These are phyloP conservation scores for Melanotaenia boesemani DNA, from an alignment of 2,797 vertebrate genomes.

Conservation along the genomic window DNA sequence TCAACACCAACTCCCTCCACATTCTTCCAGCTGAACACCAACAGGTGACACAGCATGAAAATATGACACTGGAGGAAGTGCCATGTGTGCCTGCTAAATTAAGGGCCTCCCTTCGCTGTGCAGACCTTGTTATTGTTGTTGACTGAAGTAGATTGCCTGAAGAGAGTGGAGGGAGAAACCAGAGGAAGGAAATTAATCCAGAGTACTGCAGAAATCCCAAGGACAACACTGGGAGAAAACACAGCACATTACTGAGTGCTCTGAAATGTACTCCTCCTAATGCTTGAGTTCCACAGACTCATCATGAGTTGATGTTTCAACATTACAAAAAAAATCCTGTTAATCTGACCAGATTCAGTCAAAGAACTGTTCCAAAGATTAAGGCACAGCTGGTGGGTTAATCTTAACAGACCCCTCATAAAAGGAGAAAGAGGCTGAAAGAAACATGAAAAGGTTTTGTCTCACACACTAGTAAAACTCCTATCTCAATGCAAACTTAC, in stretches of 20 bases:
- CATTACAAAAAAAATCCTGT: neutral
- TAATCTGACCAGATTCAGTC: neutral
- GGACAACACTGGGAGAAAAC: constrained; percentile 44
- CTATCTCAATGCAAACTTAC: neutral
- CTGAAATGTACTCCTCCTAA: constrained; percentile 9
- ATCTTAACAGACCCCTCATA: constrained; percentile 24
- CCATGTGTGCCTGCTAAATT: constrained; percentile 45
- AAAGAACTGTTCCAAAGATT: constrained; percentile 26
- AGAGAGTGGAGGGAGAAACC: constrained; percentile 48
- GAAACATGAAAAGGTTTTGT: constrained; percentile 1
- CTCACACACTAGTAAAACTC: neutral
- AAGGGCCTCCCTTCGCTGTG: constrained; percentile 35
- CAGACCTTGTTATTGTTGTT: constrained; percentile 53
- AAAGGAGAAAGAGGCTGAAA: constrained; percentile 10
- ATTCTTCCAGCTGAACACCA: constrained; percentile 51
- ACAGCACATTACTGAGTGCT: constrained; percentile 20
- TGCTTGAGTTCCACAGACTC: neutral
- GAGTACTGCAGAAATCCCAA: constrained; percentile 44
- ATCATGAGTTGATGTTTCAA: constrained; percentile 7
- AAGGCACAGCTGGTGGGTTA: constrained; percentile 20
- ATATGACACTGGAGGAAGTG: constrained; percentile 42
- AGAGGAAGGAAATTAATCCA: constrained; percentile 64
- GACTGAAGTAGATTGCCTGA: constrained; percentile 30
- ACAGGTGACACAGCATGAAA: constrained; percentile 62
- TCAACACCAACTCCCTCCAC: constrained; percentile 44